Evolutionary conservation across 2,113 vertebrate genomes (phyloP).

Genomic region (Ammospiza nelsoni): DNA sequence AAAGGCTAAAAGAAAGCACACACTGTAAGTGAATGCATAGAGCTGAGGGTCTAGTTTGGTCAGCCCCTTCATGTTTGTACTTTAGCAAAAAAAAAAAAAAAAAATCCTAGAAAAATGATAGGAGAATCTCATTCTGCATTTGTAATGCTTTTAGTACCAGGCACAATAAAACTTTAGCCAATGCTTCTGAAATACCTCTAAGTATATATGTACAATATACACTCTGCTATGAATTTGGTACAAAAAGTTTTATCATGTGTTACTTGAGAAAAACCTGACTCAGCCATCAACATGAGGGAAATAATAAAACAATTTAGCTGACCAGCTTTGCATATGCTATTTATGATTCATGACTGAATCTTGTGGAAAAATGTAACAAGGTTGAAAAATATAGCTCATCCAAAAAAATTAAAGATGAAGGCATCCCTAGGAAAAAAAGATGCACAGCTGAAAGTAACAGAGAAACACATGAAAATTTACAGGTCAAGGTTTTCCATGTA

Average conservation of each 20-base stretch:
- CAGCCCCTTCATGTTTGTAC: not conserved
- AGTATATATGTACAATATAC: not conserved
- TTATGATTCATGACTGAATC: not conserved
- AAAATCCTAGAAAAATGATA: not conserved
- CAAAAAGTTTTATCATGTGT: not conserved
- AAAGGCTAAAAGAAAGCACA: not conserved
- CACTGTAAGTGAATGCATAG: rapidly evolving
- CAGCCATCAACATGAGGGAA: not conserved
- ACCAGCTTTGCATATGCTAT: not conserved
- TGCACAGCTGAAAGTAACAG: not conserved
- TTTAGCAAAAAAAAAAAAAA: not conserved
- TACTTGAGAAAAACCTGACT: not conserved
- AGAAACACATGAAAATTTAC: not conserved
- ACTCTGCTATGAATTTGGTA: not conserved
- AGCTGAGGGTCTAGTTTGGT: not conserved
- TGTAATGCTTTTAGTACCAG: not conserved
- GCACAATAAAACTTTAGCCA: not conserved
- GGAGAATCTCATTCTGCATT: not conserved
- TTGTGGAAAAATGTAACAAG: not conserved
- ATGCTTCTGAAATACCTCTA: not conserved
- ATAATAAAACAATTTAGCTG: not conserved
- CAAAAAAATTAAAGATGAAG: not conserved
- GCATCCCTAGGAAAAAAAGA: not conserved
- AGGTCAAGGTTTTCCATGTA: not conserved
- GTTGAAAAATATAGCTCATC: not conserved